Percentiles rank a stretch among this genome's conserved stretches.
These are phyloP conservation scores for Myiagra hebetior DNA, from an alignment of 2,113 vertebrate species.

Conservation along the genomic window DNA sequence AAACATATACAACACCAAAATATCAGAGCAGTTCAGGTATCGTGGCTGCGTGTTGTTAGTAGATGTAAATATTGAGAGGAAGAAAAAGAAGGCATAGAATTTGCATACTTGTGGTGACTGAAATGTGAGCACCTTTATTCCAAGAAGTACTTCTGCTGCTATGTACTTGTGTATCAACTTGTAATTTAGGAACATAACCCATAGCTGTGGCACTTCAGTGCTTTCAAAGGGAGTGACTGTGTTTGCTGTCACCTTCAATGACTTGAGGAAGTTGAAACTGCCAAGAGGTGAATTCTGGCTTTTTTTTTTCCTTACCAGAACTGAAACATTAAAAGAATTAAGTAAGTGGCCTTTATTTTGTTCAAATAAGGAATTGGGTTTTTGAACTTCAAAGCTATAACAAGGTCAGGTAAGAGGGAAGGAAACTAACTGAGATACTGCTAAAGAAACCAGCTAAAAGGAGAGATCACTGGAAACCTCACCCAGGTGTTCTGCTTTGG, in stretches of 20 bases:
- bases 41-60: neutral
- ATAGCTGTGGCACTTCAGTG: neutral
- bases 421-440: neutral
- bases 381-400: neutral
- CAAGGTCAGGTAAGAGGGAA: neutral
- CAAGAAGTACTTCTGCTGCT: neutral
- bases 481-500: neutral
- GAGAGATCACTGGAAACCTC: neutral
- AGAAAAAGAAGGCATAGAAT: neutral
- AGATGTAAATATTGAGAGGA: neutral
- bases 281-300: neutral
- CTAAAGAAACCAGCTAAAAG: neutral
- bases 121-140: neutral
- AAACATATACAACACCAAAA: neutral
- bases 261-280: neutral
- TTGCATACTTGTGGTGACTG: neutral
- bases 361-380: neutral
- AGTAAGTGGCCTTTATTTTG: neutral
- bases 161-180: neutral
- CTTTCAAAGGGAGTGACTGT: neutral
- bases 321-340: neutral
- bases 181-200: neutral
- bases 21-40: neutral
- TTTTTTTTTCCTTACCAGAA: neutral
- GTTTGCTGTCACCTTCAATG: neutral